A percentile compares a stretch with the other conserved stretches of the same genome.
These are phyloP conservation scores for Elephas maximus DNA, from an alignment of 2,113 vertebrate species.

Conservation along the genomic window DNA sequence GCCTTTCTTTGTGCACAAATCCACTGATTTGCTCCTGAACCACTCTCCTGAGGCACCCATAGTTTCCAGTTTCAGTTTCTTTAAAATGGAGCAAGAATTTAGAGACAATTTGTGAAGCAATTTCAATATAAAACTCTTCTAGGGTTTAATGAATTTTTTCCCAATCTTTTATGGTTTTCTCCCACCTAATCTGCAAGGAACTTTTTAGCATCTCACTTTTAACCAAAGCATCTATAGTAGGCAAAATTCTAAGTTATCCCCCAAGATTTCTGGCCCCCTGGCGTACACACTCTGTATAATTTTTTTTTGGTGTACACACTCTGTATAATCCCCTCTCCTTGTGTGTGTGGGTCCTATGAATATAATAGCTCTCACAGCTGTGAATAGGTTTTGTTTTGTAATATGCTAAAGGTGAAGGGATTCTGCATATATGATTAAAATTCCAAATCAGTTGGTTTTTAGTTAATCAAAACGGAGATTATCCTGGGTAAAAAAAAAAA, in stretches of 20 bases:
- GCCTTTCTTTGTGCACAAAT: neutral
- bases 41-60: neutral
- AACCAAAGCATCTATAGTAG: neutral
- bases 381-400: neutral
- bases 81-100: neutral
- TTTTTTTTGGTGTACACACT: too few species aligned
- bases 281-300: neutral
- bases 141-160: neutral
- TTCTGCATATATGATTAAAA: neutral
- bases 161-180: neutral
- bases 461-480: neutral
- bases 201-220: neutral
- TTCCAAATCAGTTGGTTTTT: neutral
- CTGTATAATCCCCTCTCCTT: neutral
- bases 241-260: neutral
- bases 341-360: neutral
- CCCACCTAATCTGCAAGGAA: neutral
- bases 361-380: neutral
- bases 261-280: neutral
- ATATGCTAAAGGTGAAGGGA: neutral
- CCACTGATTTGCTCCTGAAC: neutral
- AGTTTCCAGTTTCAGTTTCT: neutral
- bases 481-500: neutral
- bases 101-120: neutral
- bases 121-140: neutral